phyloP scores from a whole-genome alignment of 2,113 vertebrate genomes.

The Myotis lucifugus region DNA sequence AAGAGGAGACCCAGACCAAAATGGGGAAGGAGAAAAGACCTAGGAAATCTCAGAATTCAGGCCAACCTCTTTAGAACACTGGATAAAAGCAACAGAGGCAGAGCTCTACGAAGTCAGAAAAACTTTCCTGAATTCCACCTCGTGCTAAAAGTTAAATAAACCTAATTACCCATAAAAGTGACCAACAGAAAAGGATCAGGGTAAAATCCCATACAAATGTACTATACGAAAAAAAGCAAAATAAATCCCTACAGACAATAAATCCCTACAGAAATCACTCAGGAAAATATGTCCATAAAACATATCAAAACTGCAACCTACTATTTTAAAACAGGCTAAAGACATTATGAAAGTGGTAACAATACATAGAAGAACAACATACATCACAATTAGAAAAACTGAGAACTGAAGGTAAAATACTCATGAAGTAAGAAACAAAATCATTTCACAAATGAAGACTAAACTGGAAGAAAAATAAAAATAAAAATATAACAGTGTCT shows the following conservation, averaged over 20 bases:
- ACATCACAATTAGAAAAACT: conserved; percentile 2
- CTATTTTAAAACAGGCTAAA: conserved; percentile 41
- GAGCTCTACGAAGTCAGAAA: neutral
- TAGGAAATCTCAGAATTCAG: neutral
- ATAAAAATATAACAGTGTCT: neutral
- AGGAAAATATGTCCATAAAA: neutral
- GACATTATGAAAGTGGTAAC: neutral
- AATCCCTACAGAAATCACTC: neutral
- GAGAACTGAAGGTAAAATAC: neutral
- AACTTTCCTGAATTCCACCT: neutral
- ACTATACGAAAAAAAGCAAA: neutral
- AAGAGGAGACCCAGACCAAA: neutral
- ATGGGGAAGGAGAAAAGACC: neutral
- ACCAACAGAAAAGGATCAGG: neutral
- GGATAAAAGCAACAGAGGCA: neutral
- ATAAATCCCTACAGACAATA: neutral
- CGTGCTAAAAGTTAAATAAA: conserved; percentile 1
- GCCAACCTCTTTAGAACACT: neutral
- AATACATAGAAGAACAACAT: conserved; percentile 22
- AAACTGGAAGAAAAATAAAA: conserved; percentile 1
- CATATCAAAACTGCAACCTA: neutral
- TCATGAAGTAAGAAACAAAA: neutral
- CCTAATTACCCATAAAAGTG: neutral
- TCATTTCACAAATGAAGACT: neutral
- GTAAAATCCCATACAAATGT: neutral